These are phyloP conservation scores for Gila robusta DNA, from an alignment of 2,797 vertebrate genomes.

Conservation along the genomic window DNA sequence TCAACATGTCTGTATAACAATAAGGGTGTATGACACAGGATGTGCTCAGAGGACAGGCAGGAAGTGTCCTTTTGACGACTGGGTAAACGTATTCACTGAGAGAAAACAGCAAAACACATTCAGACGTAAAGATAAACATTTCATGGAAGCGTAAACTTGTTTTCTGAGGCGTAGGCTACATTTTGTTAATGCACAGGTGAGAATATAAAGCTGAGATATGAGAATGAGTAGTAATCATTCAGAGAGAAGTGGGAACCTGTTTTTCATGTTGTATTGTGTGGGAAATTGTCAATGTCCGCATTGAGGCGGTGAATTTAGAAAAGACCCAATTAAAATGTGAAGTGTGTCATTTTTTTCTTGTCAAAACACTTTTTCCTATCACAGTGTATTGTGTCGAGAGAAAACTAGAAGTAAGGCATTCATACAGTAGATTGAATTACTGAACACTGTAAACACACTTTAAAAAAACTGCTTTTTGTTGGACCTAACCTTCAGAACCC, in stretches of 20 bases:
- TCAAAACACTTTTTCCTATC: conserved; percentile 20
- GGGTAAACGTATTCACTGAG: conserved; percentile 30
- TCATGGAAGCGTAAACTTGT: not conserved
- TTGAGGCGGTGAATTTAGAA: not conserved
- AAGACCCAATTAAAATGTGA: conserved; percentile 22
- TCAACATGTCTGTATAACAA: conserved; percentile 49
- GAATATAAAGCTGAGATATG: conserved; percentile 73
- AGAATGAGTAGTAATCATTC: conserved; percentile 57
- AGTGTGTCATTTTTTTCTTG: not conserved
- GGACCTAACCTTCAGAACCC: not conserved
- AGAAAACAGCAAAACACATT: conserved; percentile 25
- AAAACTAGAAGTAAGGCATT: conserved; percentile 6
- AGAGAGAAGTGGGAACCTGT: not conserved
- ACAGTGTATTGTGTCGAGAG: not conserved
- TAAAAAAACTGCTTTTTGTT: not conserved
- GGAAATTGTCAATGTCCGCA: not conserved
- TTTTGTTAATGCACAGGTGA: conserved; percentile 48
- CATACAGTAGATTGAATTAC: not conserved
- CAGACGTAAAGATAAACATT: conserved; percentile 30
- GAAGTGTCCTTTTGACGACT: conserved; percentile 44
- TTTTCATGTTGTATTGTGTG: conserved; percentile 2
- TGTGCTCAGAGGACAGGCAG: conserved; percentile 37
- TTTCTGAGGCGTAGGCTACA: not conserved
- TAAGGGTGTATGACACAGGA: conserved; percentile 45
- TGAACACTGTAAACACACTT: not conserved